Evolutionary conservation across 1,140 invertebrate species (phyloP), one percentile per base, ranked within the genome.

Genomic region (Drosophila nannoptera): DNA sequence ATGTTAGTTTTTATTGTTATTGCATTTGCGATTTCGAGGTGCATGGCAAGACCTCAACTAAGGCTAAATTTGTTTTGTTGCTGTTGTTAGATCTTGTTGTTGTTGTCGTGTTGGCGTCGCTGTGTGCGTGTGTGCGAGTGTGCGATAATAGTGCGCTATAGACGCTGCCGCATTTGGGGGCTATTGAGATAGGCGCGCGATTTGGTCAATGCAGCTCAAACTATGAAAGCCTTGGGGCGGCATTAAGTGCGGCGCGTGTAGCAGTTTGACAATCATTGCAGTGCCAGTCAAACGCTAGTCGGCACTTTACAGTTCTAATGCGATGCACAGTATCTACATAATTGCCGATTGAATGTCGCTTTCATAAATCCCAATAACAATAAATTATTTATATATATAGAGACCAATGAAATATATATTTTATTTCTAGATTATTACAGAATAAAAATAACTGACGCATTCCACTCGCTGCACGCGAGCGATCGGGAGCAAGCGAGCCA

Each of bases 21-120:
- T 82, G 82, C 77, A 58, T 82, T 77, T 64, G 72, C 86, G 59
- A 73, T 82, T 81, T 86, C 82, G 82, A 86, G 81, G 81, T 87
- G 82, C 81, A 87, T 77, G 80, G 82, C 82, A 77, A 84, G 81
- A 84, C 81, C 81, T 84, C 81, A 81, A 86, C 82, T 86, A 86
- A 84, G 81, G 81, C 81, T 86, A 86, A 80, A 86, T 56, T 62
- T 50, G 32, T 46, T 33, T 32, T 49, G 29, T 55, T 55, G 52
- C n/a, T 55, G 16, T 32, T 48, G 62, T 48, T 56, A 16, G 45
- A 35, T 46, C n/a, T n/a, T n/a, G 35, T 32, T 52, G 49, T 38
- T 52, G 40, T 40, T 53, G 36, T 53, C 4, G 35, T 69, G 32
- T 72, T 38, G 22, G 22, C 22, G 22, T 22, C 22, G 22, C 22